Evolutionary conservation across 2,888 invertebrate species (phyloP).

Genomic region (Linnaemya tessellans): DNA sequence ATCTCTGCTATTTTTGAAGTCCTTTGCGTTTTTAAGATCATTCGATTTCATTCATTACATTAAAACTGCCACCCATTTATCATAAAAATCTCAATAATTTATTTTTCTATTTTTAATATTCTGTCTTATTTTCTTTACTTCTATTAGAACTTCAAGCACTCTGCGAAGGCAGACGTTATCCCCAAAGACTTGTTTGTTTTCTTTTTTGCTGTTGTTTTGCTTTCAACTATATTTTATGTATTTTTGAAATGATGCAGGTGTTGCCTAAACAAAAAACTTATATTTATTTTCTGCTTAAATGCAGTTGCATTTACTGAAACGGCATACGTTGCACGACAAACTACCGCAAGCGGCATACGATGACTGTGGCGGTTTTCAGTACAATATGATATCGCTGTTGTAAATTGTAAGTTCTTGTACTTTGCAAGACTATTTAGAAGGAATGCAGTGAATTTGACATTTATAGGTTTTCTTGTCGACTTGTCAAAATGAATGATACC

Average conservation of each 20-base stretch:
- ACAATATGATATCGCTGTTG: slow-evolving; percentile 34
- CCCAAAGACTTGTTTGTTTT: slow-evolving; percentile 28
- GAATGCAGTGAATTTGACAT: slow-evolving; percentile 70
- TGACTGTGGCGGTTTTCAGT: slow-evolving; percentile 26
- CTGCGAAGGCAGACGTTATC: slow-evolving; percentile 1
- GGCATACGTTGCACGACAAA: slow-evolving; percentile 16
- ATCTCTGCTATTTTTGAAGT: not conserved
- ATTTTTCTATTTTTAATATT: slow-evolving; percentile 21
- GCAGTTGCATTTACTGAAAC: slow-evolving; percentile 51
- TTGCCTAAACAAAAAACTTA: slow-evolving; percentile 58
- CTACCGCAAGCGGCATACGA: slow-evolving; percentile 54
- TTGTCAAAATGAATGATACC: slow-evolving; percentile 73
- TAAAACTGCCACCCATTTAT: slow-evolving; percentile 35
- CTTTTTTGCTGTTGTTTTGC: not conserved
- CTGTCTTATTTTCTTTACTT: not conserved
- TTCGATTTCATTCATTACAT: slow-evolving; percentile 7
- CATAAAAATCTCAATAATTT: slow-evolving; percentile 16
- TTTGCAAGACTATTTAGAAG: slow-evolving; percentile 36
- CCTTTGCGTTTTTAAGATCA: not conserved
- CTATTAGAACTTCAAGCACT: not conserved
- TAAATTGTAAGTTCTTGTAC: slow-evolving; percentile 18
- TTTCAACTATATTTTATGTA: slow-evolving; percentile 41
- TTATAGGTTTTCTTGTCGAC: slow-evolving; percentile 73
- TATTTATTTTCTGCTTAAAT: slow-evolving; percentile 41
- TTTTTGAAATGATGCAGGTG: slow-evolving; percentile 71